Conservation (phyloP, 1,140 invertebrate species). For the Drosophila ogumai region DNA sequence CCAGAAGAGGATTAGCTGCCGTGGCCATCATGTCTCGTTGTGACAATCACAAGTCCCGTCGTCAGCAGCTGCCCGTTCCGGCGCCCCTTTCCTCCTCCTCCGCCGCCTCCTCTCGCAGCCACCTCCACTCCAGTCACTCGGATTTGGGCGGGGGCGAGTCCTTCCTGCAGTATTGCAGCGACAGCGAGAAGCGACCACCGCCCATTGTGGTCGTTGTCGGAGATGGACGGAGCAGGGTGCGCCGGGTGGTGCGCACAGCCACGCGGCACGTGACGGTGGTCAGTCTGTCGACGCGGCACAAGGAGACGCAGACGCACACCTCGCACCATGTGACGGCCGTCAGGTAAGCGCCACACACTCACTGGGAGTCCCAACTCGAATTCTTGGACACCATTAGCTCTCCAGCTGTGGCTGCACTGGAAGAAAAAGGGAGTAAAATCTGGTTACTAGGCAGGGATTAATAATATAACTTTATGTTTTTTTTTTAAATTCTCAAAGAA, state of each 20-base stretch:
- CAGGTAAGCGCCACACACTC: conserved; percentile 70
- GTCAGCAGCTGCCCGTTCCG: conserved; percentile 61
- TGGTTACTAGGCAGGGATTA: not conserved
- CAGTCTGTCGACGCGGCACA: conserved; percentile 83
- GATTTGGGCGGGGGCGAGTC: conserved; percentile 68
- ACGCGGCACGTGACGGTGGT: conserved; percentile 84
- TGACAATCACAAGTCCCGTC: conserved; percentile 51
- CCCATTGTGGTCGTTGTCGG: conserved; percentile 85
- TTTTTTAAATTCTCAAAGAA: too few relatives aligned
- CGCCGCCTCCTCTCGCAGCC: conserved; percentile 7
- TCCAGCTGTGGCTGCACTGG: conserved; percentile 17
- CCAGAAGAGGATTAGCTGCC: conserved; percentile 38
- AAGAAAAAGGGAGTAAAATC: not conserved
- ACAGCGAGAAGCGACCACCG: conserved; percentile 76
- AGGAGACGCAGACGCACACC: conserved; percentile 84
- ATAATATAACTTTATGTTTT: too few relatives aligned
- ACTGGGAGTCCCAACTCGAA: not conserved
- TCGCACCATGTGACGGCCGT: conserved; percentile 85
- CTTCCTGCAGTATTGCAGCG: conserved; percentile 79
- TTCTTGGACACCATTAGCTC: not conserved
- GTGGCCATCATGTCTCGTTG: conserved; percentile 52
- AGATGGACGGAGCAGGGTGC: conserved; percentile 81
- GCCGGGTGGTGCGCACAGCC: conserved; percentile 81
- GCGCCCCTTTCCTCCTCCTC: conserved; percentile 22
- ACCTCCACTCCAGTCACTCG: conserved; percentile 29